Evolutionary conservation across 2,888 invertebrate genomes (phyloP).

Genomic region (Perdita meconis): DNA sequence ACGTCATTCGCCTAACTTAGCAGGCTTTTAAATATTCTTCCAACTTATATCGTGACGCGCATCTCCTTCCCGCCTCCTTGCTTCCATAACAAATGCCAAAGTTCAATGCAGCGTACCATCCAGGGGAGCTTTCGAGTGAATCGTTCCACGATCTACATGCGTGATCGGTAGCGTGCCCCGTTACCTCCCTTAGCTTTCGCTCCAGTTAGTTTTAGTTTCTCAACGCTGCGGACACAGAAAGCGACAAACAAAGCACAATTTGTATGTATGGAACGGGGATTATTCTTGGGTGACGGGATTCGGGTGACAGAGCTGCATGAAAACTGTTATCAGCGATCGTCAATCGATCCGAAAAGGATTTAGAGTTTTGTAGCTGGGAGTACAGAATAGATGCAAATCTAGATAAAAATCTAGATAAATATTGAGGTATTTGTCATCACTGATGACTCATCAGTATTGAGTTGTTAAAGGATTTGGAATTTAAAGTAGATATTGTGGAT

Average conservation of each 20-base stretch:
- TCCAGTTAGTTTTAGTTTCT: background rate
- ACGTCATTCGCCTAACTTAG: background rate
- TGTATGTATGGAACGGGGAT: slow-evolving; percentile 23
- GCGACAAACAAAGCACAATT: slow-evolving; percentile 65
- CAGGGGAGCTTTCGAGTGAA: background rate
- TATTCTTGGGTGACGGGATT: background rate
- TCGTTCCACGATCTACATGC: slow-evolving; percentile 44
- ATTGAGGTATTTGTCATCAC: no score
- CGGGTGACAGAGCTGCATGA: slow-evolving; percentile 38
- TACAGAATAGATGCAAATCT: no score
- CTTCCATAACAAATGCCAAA: background rate
- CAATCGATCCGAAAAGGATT: no score
- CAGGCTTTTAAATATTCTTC: no score
- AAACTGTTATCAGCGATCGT: no score
- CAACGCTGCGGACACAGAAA: slow-evolving; percentile 60
- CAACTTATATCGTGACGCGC: background rate
- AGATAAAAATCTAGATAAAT: no score
- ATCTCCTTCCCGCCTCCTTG: background rate
- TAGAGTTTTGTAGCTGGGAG: no score
- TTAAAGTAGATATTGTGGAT: no score
- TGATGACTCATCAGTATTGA: no score
- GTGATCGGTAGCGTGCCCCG: slow-evolving; percentile 46
- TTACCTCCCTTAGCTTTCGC: slow-evolving; percentile 25
- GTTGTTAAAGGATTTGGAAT: no score
- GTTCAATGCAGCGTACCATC: background rate